These are phyloP conservation scores for Arion vulgaris DNA, from an alignment of 1,140 invertebrate species.

Conservation along the genomic window DNA sequence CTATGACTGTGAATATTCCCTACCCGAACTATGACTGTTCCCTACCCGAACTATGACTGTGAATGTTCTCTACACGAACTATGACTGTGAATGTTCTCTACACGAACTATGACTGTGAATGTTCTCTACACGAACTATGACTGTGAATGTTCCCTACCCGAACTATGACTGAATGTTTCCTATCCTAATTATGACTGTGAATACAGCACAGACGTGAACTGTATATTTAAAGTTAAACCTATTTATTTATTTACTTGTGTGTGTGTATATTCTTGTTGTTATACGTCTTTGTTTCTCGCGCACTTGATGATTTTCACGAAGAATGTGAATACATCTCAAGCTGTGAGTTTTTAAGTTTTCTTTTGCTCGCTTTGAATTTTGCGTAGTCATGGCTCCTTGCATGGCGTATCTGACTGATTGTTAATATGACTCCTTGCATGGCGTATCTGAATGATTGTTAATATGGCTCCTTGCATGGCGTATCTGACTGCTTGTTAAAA, in stretches of 20 bases:
- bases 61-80: too few species aligned
- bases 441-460: too few species aligned
- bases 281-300: too few species aligned
- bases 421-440: neutral
- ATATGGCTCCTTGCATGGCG: too few species aligned
- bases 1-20: too few species aligned
- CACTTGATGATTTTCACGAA: neutral
- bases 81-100: too few species aligned
- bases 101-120: too few species aligned
- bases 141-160: neutral
- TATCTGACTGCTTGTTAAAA: too few species aligned
- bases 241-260: neutral
- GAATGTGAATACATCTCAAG: neutral
- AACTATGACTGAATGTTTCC: neutral
- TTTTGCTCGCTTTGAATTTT: too few species aligned
- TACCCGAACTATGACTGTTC: too few species aligned
- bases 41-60: too few species aligned
- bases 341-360: neutral
- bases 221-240: neutral
- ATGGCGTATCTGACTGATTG: neutral
- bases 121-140: neutral
- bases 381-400: too few species aligned
- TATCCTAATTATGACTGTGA: neutral
- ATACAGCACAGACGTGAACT: neutral
- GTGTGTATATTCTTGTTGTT: neutral